These are phyloP conservation scores for Tamias sibiricus DNA, from an alignment of 2,113 vertebrate genomes.

Conservation along the genomic window DNA sequence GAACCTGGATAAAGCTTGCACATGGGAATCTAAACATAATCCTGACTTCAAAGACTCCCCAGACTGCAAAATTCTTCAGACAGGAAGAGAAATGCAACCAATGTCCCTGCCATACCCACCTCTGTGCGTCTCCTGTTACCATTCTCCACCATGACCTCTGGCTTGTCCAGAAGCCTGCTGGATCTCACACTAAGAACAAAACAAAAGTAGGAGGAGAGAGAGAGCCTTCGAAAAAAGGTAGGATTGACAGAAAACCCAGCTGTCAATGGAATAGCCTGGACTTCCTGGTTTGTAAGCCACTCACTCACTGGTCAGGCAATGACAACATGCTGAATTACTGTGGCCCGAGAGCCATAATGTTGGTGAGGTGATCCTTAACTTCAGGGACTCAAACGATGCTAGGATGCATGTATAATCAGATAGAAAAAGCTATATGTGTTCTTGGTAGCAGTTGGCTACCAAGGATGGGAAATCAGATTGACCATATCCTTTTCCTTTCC, in stretches of 20 bases:
- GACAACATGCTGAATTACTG: neutral
- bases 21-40: conserved; percentile 50
- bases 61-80: neutral
- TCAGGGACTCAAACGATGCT: neutral
- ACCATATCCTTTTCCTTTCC: neutral
- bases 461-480: neutral
- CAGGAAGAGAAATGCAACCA: neutral
- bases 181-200: neutral
- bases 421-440: neutral
- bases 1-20: neutral
- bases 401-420: neutral
- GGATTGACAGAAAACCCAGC: neutral
- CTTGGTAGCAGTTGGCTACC: neutral
- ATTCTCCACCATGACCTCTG: neutral
- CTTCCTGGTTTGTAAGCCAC: neutral
- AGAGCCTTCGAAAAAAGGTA: neutral
- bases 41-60: neutral
- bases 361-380: neutral
- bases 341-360: neutral
- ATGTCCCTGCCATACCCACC: neutral
- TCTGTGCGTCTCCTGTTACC: neutral
- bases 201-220: neutral
- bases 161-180: neutral
- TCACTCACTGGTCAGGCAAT: neutral
- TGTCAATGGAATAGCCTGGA: neutral